Conservation (phyloP, 2,797 vertebrate genomes). For the Hephaestus fuliginosus region DNA sequence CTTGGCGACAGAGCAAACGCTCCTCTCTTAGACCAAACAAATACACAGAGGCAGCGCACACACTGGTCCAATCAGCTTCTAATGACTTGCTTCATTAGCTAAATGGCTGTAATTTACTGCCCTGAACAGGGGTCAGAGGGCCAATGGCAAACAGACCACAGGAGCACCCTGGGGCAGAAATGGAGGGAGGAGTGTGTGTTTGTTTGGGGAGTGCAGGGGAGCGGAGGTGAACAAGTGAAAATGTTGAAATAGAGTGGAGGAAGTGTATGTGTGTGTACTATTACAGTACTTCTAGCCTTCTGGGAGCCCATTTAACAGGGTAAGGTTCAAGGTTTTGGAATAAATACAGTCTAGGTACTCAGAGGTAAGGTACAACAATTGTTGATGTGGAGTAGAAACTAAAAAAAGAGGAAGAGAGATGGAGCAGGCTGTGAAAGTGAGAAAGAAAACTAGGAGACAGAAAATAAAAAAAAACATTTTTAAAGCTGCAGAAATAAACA, state of each 20-base stretch:
- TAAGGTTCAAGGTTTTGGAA: not conserved
- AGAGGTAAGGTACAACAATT: not conserved
- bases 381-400: not conserved
- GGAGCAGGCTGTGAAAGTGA: not conserved
- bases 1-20: slow-evolving; percentile 58
- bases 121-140: slow-evolving; percentile 75
- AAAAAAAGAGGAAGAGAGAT: slow-evolving; percentile 6
- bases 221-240: slow-evolving; percentile 19
- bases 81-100: slow-evolving; percentile 82
- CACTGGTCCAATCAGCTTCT: slow-evolving; percentile 70
- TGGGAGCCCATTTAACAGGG: not conserved
- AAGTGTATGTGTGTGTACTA: not conserved
- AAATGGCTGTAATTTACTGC: slow-evolving; percentile 81
- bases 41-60: slow-evolving; percentile 50
- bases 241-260: slow-evolving; percentile 17
- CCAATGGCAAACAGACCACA: slow-evolving; percentile 75
- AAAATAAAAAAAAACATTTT: not conserved
- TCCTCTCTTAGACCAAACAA: slow-evolving; percentile 69
- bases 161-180: slow-evolving; percentile 46
- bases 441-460: not conserved
- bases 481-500: not conserved
- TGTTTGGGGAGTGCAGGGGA: slow-evolving; percentile 6
- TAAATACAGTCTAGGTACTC: not conserved
- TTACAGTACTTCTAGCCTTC: not conserved
- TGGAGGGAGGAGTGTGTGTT: slow-evolving; percentile 18